A percentile compares a stretch with the other conserved stretches of the same genome.
Conservation (phyloP, 2,113 vertebrate species). For the Tricholaema leucomelas region DNA sequence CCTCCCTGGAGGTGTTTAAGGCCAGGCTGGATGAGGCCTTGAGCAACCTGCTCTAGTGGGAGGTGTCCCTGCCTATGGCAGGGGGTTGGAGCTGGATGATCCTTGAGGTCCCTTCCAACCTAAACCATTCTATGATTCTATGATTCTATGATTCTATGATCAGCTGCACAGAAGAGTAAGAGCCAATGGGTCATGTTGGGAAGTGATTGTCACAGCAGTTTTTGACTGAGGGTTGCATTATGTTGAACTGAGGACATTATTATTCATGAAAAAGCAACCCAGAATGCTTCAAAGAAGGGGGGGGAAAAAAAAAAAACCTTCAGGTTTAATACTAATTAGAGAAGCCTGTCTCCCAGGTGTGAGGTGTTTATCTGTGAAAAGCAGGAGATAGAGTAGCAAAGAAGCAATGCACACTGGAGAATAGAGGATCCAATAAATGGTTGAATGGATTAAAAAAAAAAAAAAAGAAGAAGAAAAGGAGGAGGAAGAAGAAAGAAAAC, state of each 20-base stretch:
- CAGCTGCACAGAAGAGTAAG: not conserved
- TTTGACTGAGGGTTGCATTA: slow-evolving; percentile 53
- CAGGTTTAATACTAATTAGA: slow-evolving; percentile 79
- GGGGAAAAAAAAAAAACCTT: slow-evolving; percentile 43
- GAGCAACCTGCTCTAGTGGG: no score
- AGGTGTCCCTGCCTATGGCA: no score
- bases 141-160: no score
- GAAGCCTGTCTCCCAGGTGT: slow-evolving; percentile 74
- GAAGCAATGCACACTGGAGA: slow-evolving; percentile 60
- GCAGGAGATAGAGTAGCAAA: slow-evolving; percentile 66
- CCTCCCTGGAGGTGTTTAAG: no score
- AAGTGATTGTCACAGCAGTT: slow-evolving; percentile 27
- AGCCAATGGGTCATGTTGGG: not conserved
- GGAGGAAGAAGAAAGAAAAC: slow-evolving; percentile 29
- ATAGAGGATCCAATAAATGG: slow-evolving; percentile 64
- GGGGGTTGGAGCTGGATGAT: no score
- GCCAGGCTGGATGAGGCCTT: no score
- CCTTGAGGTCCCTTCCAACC: no score
- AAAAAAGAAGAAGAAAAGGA: not conserved
- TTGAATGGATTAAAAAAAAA: slow-evolving; percentile 62
- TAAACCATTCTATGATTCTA: no score
- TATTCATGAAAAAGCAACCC: slow-evolving; percentile 72
- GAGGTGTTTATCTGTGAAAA: slow-evolving; percentile 76
- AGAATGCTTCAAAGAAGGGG: slow-evolving; percentile 70
- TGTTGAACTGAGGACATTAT: slow-evolving; percentile 69